These are phyloP conservation scores for Gymnodraco acuticeps DNA, from an alignment of 2,797 vertebrate genomes.

Conservation along the genomic window DNA sequence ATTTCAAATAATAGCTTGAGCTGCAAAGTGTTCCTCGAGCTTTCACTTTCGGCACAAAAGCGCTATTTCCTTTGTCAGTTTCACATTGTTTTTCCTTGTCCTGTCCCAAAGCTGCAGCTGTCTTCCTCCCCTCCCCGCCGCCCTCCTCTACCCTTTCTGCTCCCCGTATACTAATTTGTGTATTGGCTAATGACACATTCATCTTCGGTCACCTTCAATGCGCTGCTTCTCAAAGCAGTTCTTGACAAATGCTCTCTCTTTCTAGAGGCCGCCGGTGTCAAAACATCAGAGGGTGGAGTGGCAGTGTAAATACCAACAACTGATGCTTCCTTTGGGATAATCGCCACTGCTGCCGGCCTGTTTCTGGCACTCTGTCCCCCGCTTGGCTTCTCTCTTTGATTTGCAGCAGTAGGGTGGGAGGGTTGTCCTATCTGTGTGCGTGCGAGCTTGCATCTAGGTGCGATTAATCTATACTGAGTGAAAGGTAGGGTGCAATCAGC, in stretches of 20 bases:
- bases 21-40: conserved; percentile 14
- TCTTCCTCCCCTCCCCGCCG: not conserved
- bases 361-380: conserved; percentile 53
- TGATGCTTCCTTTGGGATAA: conserved; percentile 74
- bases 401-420: conserved; percentile 30
- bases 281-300: conserved; percentile 71
- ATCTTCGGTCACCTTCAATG: conserved; percentile 79
- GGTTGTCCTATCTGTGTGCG: conserved; percentile 44
- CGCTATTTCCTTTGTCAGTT: conserved; percentile 12
- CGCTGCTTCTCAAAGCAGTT: conserved; percentile 45
- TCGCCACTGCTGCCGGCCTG: conserved; percentile 68
- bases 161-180: conserved; percentile 53
- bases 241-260: conserved; percentile 71
- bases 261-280: conserved; percentile 61
- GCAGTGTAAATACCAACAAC: conserved; percentile 80
- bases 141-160: conserved; percentile 15
- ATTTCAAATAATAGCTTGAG: conserved; percentile 6
- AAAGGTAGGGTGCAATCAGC: conserved; percentile 78
- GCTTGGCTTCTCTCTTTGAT: conserved; percentile 56
- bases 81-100: conserved; percentile 4
- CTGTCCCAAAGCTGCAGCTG: conserved; percentile 9
- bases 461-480: conserved; percentile 73
- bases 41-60: conserved; percentile 10
- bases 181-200: conserved; percentile 72
- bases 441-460: conserved; percentile 65